phyloP scores from a whole-genome alignment of 35 echinoderm and acorn worm species.

The Strongylocentrotus purpuratus region DNA sequence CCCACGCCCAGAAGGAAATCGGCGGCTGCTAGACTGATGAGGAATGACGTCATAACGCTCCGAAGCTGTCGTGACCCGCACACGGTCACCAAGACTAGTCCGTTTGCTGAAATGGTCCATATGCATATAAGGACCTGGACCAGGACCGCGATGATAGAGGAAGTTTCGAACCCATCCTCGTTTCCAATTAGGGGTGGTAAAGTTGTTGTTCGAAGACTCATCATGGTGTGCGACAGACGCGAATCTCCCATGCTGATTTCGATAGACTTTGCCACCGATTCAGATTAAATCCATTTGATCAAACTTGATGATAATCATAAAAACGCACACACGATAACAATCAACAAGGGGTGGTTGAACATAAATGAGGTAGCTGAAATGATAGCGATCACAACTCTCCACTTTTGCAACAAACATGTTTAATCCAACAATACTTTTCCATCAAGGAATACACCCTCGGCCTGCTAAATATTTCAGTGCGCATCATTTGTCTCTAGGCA shows the following conservation, averaged over 20 bases:
- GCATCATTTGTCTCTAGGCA: too few relatives aligned
- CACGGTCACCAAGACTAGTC: slow-evolving; percentile 1
- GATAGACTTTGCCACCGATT: neutral
- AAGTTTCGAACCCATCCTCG: neutral
- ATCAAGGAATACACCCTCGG: too few relatives aligned
- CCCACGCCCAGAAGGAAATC: slow-evolving; percentile 27
- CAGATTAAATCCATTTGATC: neutral
- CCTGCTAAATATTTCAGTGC: too few relatives aligned
- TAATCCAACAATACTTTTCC: too few relatives aligned
- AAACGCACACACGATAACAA: too few relatives aligned
- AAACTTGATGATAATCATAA: neutral
- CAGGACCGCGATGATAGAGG: neutral
- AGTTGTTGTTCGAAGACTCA: neutral
- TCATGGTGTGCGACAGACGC: neutral
- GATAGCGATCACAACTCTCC: too few relatives aligned
- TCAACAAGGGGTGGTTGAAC: too few relatives aligned
- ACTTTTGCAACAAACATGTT: too few relatives aligned
- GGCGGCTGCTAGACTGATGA: slow-evolving; percentile 22
- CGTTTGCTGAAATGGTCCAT: slow-evolving; percentile 30
- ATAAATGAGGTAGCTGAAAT: too few relatives aligned
- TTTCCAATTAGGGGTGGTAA: neutral
- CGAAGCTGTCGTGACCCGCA: neutral
- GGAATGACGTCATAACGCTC: slow-evolving; percentile 42
- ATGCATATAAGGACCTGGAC: slow-evolving; percentile 13
- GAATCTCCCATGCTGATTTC: neutral